A percentile compares a stretch with the other conserved stretches of the same genome.
phyloP scores from a whole-genome alignment of 2,797 vertebrate species.

The Sandelia bainsii region DNA sequence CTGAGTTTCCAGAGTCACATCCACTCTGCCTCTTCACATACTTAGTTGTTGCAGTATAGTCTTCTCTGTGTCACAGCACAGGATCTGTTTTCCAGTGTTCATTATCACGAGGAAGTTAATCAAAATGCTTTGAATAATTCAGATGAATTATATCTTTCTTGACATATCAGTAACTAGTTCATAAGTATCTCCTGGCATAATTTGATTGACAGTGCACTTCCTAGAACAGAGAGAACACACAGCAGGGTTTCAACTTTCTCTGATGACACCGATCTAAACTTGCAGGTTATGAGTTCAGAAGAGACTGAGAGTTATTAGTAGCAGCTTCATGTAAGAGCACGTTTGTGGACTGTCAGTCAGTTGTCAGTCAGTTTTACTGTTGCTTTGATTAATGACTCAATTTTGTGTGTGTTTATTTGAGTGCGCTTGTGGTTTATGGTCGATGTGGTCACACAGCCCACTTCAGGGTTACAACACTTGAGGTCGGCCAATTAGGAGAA shows the following conservation, averaged over 20 bases:
- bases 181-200: slow-evolving; percentile 43
- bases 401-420: background rate
- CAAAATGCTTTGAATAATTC: slow-evolving; percentile 52
- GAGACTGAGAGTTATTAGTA: slow-evolving; percentile 29
- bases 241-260: slow-evolving; percentile 31
- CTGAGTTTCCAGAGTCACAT: background rate
- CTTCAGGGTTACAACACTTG: slow-evolving; percentile 10
- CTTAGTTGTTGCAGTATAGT: background rate
- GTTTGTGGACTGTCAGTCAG: background rate
- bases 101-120: slow-evolving; percentile 34
- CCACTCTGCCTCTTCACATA: background rate
- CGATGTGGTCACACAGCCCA: slow-evolving; percentile 30
- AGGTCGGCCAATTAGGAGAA: slow-evolving; percentile 43
- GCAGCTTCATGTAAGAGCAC: background rate
- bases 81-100: slow-evolving; percentile 17
- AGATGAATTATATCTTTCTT: slow-evolving; percentile 42
- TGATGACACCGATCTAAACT: slow-evolving; percentile 9
- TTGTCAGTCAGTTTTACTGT: slow-evolving; percentile 18
- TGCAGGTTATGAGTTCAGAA: slow-evolving; percentile 40
- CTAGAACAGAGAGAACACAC: slow-evolving; percentile 39
- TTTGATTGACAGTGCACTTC: slow-evolving; percentile 41
- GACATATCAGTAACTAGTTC: slow-evolving; percentile 37
- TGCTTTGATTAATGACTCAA: slow-evolving; percentile 42
- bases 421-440: background rate
- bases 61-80: slow-evolving; percentile 1